phyloP scores from a whole-genome alignment of 2,113 vertebrate species.

The Solea senegalensis region DNA sequence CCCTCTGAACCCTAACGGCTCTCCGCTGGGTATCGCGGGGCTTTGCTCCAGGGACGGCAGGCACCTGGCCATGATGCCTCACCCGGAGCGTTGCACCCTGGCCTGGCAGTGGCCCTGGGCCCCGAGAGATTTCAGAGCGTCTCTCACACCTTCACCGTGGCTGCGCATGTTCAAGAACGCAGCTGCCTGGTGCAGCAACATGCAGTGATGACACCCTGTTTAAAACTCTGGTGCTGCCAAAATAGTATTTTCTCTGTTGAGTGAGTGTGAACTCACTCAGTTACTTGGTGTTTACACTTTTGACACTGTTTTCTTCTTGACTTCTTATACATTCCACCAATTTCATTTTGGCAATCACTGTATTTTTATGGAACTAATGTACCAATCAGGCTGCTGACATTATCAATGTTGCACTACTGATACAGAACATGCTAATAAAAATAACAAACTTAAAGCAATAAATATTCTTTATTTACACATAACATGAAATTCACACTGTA shows the following conservation, averaged over 20 bases:
- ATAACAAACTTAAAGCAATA: slow-evolving; percentile 32
- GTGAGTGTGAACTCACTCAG: background rate
- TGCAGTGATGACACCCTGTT: slow-evolving; percentile 1
- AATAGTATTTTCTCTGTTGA: background rate
- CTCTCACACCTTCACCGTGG: slow-evolving; percentile 86
- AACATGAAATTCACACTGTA: slow-evolving; percentile 29
- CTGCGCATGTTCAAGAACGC: slow-evolving; percentile 88
- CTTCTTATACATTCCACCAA: background rate
- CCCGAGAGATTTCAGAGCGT: slow-evolving; percentile 68
- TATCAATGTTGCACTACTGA: slow-evolving; percentile 9
- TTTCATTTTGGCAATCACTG: background rate
- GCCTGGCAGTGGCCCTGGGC: slow-evolving; percentile 94
- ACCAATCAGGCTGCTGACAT: slow-evolving; percentile 1
- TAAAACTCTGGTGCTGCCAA: background rate
- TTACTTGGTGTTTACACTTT: too few relatives aligned
- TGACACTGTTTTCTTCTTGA: background rate
- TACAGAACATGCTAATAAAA: slow-evolving; percentile 27
- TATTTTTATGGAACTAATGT: background rate
- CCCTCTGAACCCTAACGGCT: slow-evolving; percentile 91
- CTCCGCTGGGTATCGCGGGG: slow-evolving; percentile 84
- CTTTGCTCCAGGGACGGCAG: slow-evolving; percentile 87
- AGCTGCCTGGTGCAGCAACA: slow-evolving; percentile 82
- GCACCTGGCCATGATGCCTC: slow-evolving; percentile 93
- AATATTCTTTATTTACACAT: slow-evolving; percentile 62
- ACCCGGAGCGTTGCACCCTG: slow-evolving; percentile 88